These are phyloP conservation scores for Drosophila prolongata DNA, from an alignment of 2,888 invertebrate species.

Conservation along the genomic window DNA sequence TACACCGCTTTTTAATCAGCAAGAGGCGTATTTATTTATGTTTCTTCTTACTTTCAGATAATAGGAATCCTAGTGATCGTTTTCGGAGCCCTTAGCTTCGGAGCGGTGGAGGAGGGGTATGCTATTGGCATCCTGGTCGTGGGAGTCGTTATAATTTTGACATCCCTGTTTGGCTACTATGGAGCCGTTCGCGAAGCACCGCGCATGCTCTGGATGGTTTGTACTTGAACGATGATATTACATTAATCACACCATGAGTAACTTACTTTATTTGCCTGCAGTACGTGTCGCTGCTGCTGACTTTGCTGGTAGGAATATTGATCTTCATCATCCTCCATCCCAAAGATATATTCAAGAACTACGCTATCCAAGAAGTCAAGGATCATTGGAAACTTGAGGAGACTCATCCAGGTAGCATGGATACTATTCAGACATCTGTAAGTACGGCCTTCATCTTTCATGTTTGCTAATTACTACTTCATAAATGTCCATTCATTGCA, in stretches of 20 bases:
- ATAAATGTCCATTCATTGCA: slow-evolving; percentile 18
- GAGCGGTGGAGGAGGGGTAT: slow-evolving; percentile 77
- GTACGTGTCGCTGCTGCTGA: slow-evolving; percentile 72
- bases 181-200: slow-evolving; percentile 78
- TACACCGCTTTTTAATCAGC: too few species aligned
- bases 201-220: slow-evolving; percentile 79
- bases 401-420: slow-evolving; percentile 73
- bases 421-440: slow-evolving; percentile 71
- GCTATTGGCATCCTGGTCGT: slow-evolving; percentile 74
- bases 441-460: slow-evolving; percentile 11
- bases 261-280: slow-evolving; percentile 7
- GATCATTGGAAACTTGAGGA: slow-evolving; percentile 71
- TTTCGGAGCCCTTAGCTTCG: slow-evolving; percentile 77
- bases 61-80: slow-evolving; percentile 73
- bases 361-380: slow-evolving; percentile 70
- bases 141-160: slow-evolving; percentile 72
- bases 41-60: slow-evolving; percentile 52
- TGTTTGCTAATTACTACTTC: too few species aligned
- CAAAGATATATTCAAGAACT: slow-evolving; percentile 72
- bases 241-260: background rate
- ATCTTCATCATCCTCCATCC: slow-evolving; percentile 65
- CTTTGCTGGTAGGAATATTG: slow-evolving; percentile 65
- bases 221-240: slow-evolving; percentile 8
- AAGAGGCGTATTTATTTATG: too few species aligned
- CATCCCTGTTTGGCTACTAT: slow-evolving; percentile 78